Evolutionary conservation across 2,113 vertebrate genomes (phyloP).

Genomic region (Crypturellus undulatus): DNA sequence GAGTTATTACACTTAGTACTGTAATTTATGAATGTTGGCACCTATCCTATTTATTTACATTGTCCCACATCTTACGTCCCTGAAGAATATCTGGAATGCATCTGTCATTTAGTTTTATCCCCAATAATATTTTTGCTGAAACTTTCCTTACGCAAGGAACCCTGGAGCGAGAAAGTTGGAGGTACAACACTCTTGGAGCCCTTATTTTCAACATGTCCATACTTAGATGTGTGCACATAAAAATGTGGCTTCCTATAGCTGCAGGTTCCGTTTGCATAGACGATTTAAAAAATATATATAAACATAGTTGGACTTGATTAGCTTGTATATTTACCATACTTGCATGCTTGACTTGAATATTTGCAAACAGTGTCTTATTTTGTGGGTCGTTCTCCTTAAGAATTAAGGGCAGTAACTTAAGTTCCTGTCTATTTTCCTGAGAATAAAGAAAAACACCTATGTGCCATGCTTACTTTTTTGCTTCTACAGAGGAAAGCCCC

Average conservation of each 20-base stretch:
- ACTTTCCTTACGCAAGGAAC: not conserved
- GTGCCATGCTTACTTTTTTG: not conserved
- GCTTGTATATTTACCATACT: not conserved
- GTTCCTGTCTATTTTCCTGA: not conserved
- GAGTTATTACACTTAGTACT: not conserved
- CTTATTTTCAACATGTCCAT: not conserved
- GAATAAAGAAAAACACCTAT: not conserved
- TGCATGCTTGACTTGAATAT: not conserved
- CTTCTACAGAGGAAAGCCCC: not conserved
- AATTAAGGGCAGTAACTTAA: too few relatives aligned
- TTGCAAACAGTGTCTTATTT: not conserved
- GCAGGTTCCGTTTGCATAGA: not conserved
- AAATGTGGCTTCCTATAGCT: slow-evolving; percentile 1
- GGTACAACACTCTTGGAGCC: not conserved
- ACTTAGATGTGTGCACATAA: not conserved
- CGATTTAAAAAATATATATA: not conserved
- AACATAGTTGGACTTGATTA: not conserved
- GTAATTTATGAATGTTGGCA: slow-evolving; percentile 37
- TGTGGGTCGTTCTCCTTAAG: not conserved
- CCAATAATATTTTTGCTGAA: not conserved
- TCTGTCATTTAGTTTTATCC: slow-evolving; percentile 8
- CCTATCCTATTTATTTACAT: slow-evolving; percentile 1
- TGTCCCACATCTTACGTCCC: not conserved
- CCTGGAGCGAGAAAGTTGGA: not conserved
- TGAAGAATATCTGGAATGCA: not conserved